Percentiles rank a stretch among this genome's conserved stretches.
Evolutionary conservation across 2,888 invertebrate species (phyloP).

Genomic region (Apodemia hepburni): DNA sequence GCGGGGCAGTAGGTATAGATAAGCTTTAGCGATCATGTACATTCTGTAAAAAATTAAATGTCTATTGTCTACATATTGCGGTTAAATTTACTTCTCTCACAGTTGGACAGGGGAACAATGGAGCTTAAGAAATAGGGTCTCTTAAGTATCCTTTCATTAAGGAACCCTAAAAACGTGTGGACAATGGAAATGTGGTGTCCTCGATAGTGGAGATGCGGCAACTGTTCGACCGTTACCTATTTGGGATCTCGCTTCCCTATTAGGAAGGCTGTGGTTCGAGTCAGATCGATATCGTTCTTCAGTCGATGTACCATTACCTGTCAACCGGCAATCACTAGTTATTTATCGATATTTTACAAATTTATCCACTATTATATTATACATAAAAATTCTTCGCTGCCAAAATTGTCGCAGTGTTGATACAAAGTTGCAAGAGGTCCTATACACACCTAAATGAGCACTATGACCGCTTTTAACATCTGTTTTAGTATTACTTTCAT

Average conservation of each 20-base stretch:
- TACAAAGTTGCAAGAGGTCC: too few species aligned
- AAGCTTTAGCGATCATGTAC: too few species aligned
- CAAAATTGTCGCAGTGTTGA: too few species aligned
- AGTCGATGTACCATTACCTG: conserved; percentile 43
- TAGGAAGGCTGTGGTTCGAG: conserved; percentile 75
- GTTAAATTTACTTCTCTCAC: too few species aligned
- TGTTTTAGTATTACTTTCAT: too few species aligned
- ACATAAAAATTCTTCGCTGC: too few species aligned
- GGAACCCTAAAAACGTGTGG: conserved; percentile 43
- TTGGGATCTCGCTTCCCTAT: conserved; percentile 69
- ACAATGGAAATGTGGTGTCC: conserved; percentile 70
- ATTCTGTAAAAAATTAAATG: too few species aligned
- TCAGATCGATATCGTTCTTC: conserved; percentile 63
- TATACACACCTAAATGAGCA: too few species aligned
- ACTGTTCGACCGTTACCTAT: conserved; percentile 60
- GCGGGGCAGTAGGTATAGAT: too few species aligned
- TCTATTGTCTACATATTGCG: too few species aligned
- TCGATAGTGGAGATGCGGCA: conserved; percentile 47
- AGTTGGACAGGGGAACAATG: neutral
- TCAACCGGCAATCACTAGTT: conserved; percentile 51
- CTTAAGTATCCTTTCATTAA: neutral
- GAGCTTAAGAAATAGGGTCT: neutral
- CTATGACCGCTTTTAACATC: too few species aligned
- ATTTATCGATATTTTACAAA: neutral
- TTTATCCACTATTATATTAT: too few species aligned